Evolutionary conservation across 2,113 vertebrate genomes (phyloP).

Genomic region (Poeciliopsis turrubarensis): DNA sequence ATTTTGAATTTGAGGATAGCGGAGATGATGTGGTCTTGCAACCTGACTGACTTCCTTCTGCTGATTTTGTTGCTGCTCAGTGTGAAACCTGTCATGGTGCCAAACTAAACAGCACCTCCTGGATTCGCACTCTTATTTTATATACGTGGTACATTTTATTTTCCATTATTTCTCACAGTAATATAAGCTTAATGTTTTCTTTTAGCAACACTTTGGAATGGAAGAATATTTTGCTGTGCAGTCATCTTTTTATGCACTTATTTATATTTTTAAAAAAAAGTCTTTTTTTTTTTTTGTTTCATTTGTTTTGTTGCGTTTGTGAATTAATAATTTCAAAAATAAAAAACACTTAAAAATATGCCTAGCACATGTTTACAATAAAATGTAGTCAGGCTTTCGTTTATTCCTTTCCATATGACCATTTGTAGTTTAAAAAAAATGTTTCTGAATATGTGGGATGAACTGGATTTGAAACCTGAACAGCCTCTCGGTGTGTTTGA

Average conservation of each 20-base stretch:
- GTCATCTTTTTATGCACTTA: background rate
- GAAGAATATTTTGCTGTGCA: background rate
- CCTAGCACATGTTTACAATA: background rate
- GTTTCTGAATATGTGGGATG: background rate
- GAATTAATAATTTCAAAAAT: no score
- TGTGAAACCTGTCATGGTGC: background rate
- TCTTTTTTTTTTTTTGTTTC: no score
- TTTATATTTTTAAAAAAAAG: no score
- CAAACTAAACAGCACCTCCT: background rate
- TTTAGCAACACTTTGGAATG: no score
- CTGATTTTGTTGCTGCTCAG: constrained; percentile 6
- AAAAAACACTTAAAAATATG: no score
- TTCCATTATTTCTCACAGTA: background rate
- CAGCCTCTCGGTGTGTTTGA: background rate
- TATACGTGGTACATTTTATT: background rate
- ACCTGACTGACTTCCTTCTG: constrained; percentile 2
- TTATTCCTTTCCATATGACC: no score
- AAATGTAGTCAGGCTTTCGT: background rate
- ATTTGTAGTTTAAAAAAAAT: background rate
- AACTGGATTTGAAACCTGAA: background rate
- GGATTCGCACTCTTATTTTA: background rate
- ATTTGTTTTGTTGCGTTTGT: no score
- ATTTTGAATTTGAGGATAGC: background rate
- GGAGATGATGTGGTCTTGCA: constrained; percentile 25
- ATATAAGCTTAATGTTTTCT: background rate